Percentiles rank a stretch among this genome's conserved stretches.
phyloP scores from a whole-genome alignment of 2,113 vertebrate species.

The Xyrauchen texanus region DNA sequence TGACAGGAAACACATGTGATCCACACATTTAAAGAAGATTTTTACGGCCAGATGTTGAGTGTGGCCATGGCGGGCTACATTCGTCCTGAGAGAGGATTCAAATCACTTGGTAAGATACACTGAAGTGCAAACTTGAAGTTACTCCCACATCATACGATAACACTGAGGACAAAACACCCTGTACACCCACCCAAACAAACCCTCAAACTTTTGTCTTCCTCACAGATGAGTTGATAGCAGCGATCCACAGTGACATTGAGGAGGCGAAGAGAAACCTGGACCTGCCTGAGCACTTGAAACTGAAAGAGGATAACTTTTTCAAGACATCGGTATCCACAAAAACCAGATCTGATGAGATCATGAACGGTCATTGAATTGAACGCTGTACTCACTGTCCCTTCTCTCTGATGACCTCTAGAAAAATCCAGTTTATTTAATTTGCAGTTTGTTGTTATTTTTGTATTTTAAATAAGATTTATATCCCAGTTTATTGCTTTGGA shows the following conservation, averaged over 20 bases:
- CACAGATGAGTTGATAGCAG: constrained; percentile 87
- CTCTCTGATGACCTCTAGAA: background rate
- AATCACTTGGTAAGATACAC: constrained; percentile 81
- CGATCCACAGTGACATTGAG: constrained; percentile 90
- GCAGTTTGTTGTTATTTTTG: background rate
- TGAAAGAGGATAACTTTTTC: constrained; percentile 90
- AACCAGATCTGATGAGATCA: constrained; percentile 64
- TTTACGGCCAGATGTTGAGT: constrained; percentile 90
- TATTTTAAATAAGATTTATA: background rate
- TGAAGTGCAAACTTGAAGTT: background rate
- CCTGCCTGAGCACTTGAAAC: constrained; percentile 84
- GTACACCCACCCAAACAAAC: background rate
- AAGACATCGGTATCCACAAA: constrained; percentile 58
- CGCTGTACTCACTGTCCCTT: background rate
- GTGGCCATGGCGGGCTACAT: constrained; percentile 91
- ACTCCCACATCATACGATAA: background rate
- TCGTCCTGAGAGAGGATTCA: constrained; percentile 88
- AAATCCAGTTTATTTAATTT: background rate
- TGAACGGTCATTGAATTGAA: constrained; percentile 79
- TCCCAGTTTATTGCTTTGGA: too few relatives aligned
- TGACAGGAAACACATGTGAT: constrained; percentile 92
- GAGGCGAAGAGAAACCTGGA: constrained; percentile 86
- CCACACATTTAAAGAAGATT: constrained; percentile 92
- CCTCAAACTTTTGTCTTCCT: background rate
- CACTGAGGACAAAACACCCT: background rate